Evolutionary conservation across 1,140 invertebrate genomes (phyloP), one percentile per base, ranked within the genome.

Genomic region (Drosophila pandora): DNA sequence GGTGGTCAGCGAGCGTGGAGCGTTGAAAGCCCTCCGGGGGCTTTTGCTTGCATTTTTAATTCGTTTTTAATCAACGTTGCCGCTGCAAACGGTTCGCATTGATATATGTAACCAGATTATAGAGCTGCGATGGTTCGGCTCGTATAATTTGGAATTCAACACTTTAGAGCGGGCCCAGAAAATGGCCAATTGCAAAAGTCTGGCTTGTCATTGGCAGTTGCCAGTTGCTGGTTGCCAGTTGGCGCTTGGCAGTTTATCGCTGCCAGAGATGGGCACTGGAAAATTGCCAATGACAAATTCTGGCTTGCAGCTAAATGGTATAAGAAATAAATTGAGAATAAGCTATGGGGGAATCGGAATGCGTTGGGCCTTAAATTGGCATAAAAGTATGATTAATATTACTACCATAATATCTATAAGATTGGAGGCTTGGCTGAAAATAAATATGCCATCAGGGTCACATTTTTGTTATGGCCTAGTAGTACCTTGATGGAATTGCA

Each of bases 51-150:
- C 67, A 70, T 70, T 85, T 85, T 84, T 85, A 85, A 85, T 85
- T 85, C 80, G 82, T 85, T 85, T 85, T 85, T 85, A 85, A 85
- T 85, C 84, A 85, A 85, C 74, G 78, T 23, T 23, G 47, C 47
- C 25, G 59, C 80, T 74, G 59, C 57, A 13, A 49, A 74, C 47
- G 60, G 34, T 21, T 21, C 37, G 21, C 48, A 43, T 70, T 85
- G 82, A 85, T 85, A 85, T 85, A 85, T 85, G 83, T 71, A 78
- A 68, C 82, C 53, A 85, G 82, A 85, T 85, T 85, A 87, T 85
- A 85, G 59, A 68, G 64, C 37, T 60, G 68, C 56, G 82, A 68
- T 72, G 70, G 53, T 47, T 53, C 65, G 65, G 65, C 41, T 75
- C 69, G 59, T 81, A 70, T 81, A 85, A 85, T 85, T 85, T 85